Conservation (phyloP, 2,797 vertebrate genomes). For the Scyliorhinus canicula region DNA sequence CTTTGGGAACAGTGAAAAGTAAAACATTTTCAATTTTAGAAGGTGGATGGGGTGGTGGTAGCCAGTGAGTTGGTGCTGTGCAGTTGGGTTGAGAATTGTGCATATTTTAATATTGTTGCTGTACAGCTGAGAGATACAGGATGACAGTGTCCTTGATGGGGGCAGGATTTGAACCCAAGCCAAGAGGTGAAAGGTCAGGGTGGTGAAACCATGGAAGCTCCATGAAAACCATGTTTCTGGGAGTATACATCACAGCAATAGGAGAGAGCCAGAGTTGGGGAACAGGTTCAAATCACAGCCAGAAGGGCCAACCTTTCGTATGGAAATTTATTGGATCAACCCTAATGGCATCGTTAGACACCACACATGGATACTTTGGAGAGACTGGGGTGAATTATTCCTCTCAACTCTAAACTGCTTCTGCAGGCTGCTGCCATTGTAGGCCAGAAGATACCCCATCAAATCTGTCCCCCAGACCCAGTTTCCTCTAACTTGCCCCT, state of each 20-base stretch:
- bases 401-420: too few relatives aligned
- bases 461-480: too few relatives aligned
- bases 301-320: not conserved
- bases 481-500: too few relatives aligned
- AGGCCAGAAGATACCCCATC: too few relatives aligned
- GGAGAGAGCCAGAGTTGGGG: not conserved
- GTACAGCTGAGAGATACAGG: not conserved
- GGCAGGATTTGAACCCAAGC: not conserved
- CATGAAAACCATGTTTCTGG: not conserved
- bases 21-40: not conserved
- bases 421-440: too few relatives aligned
- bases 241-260: not conserved
- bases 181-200: not conserved
- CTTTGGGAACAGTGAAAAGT: not conserved
- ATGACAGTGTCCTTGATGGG: not conserved
- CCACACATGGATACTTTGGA: too few relatives aligned
- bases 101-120: not conserved
- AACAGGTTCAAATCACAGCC: not conserved
- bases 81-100: not conserved
- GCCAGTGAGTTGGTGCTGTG: not conserved
- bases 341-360: too few relatives aligned
- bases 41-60: too few relatives aligned
- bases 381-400: too few relatives aligned
- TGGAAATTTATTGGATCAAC: not conserved
- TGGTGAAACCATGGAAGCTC: not conserved